Base-by-base conservation (phyloP, 2,113 vertebrate genomes). In the Rhagologus leucostigma region DNA sequence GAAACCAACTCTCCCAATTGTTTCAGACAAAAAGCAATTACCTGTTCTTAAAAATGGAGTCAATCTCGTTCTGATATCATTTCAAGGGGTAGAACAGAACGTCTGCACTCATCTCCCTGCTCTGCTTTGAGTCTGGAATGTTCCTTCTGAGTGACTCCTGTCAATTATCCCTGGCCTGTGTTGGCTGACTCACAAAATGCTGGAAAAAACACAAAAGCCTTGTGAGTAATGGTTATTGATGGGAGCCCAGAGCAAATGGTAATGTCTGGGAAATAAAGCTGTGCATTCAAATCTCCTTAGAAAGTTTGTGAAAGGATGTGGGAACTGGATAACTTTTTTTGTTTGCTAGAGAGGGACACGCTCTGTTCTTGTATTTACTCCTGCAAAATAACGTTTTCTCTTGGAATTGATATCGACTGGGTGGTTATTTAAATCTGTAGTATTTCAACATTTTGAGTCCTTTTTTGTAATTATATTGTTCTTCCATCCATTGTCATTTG, bases 141-240 rank as follows among this genome's bases (percentile, higher is more conserved):
- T 57, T 35, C 67, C 69, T 37, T 53, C 71, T 57, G 88, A 86
- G 52, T 0, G 65, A 89, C 4, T 22, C 53, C 64, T 90, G 91
- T 91, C 93, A 94, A 56, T 86, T 93, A 49, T 84, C 64, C 52
- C 41, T 8, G 63, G 29, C 62, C 6, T 19, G 29, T 24, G 6
- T n/a, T 84, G 92, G 89, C 82, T 95, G 91, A 90, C 60, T 95
- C 94, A 94, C 87, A 68, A 76, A 76, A 78, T 30, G 30, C 57
- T 46, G 60, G 44, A 53, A 32, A 62, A 56, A 91, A 16, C 24
- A 86, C 77, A 96, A 92, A 96, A 86, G 71, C 67, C 6, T 29
- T 7, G 75, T 67, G 82, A 90, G 62, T 95, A 96, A 95, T 85
- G 68, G 22, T 29, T 29, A 92, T 78, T 95, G 84, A 88, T 90